Evolutionary conservation across 2,113 vertebrate species (phyloP).

Genomic region (Columbina picui): DNA sequence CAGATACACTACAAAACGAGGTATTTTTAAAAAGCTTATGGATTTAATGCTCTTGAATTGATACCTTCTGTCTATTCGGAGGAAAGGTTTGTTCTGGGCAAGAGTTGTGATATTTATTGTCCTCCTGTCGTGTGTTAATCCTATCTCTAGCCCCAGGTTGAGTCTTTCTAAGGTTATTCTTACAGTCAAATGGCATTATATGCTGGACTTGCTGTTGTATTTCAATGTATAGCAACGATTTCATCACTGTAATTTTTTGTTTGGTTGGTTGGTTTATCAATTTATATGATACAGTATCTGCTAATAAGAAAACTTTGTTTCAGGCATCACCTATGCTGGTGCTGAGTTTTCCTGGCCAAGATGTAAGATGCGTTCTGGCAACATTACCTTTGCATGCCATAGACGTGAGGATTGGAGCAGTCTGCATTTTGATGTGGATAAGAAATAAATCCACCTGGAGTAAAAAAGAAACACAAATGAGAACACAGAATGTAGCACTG

Average conservation of each 20-base stretch:
- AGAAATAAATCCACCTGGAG: background rate
- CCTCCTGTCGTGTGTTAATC: background rate
- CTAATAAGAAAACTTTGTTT: background rate
- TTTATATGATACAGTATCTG: background rate
- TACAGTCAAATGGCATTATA: background rate
- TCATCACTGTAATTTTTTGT: background rate
- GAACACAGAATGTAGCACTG: background rate
- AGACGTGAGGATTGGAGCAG: background rate
- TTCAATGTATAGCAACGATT: background rate
- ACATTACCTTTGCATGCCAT: background rate
- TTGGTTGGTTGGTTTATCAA: no score
- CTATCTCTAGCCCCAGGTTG: background rate
- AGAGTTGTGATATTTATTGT: background rate
- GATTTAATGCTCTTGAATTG: background rate
- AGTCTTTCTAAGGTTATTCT: background rate
- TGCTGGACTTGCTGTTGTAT: background rate
- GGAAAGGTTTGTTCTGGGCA: background rate
- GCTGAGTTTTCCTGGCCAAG: background rate
- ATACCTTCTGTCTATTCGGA: background rate
- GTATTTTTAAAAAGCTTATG: background rate
- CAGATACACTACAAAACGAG: background rate
- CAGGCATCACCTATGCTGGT: background rate
- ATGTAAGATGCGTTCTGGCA: background rate
- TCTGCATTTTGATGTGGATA: background rate
- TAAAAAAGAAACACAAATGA: background rate